A percentile compares a stretch with the other conserved stretches of the same genome.
These are phyloP conservation scores for Malurus splendens DNA, from an alignment of 2,797 vertebrate species.

Conservation along the genomic window DNA sequence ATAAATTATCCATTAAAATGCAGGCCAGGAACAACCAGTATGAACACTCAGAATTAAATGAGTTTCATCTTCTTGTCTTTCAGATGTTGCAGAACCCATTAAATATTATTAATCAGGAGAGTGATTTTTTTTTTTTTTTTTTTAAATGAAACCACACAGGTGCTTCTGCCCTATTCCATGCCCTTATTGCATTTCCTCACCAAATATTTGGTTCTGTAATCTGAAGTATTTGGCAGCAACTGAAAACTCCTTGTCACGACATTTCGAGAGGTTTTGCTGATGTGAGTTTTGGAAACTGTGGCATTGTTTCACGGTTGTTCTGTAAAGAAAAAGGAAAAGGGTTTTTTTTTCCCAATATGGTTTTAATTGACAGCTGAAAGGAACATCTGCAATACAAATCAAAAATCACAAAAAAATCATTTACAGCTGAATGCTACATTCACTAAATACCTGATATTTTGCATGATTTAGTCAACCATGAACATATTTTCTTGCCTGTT, in stretches of 20 bases:
- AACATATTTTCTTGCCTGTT: background rate
- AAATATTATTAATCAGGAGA: background rate
- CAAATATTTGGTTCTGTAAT: background rate
- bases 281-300: background rate
- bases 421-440: background rate
- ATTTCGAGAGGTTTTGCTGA: background rate
- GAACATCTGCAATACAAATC: background rate
- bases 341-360: background rate
- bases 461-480: background rate
- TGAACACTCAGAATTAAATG: background rate
- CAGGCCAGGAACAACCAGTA: background rate
- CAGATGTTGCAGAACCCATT: background rate
- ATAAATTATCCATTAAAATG: background rate
- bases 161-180: background rate
- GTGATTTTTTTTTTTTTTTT: background rate
- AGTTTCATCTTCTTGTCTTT: background rate
- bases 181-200: background rate
- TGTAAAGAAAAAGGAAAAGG: background rate
- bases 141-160: background rate
- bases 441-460: background rate
- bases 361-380: conserved; percentile 22
- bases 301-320: background rate
- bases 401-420: background rate
- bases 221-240: background rate
- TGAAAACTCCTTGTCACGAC: background rate